Evolutionary conservation across 2,888 invertebrate genomes (phyloP).

Genomic region (Minunthozetes semirufus): DNA sequence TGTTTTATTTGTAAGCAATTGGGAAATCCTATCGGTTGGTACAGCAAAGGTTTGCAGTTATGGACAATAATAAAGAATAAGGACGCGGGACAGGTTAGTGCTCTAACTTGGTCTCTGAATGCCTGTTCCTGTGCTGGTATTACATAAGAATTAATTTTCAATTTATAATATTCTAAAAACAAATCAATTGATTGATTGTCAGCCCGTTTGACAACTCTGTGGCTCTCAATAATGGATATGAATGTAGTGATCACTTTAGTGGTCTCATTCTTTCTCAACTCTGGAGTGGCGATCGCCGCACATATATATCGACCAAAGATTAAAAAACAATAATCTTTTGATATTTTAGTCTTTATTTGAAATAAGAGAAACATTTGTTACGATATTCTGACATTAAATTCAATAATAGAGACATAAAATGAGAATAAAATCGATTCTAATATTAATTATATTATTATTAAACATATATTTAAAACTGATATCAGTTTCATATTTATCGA

Average conservation of each 20-base stretch:
- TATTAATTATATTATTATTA: not conserved
- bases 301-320: constrained; percentile 26
- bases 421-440: not conserved
- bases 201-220: constrained; percentile 18
- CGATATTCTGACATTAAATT: not conserved
- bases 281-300: constrained; percentile 2
- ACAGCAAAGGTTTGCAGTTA: constrained; percentile 16
- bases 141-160: too few species aligned
- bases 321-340: constrained; percentile 9
- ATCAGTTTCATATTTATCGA: not conserved
- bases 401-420: not conserved
- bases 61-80: constrained; percentile 16
- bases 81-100: constrained; percentile 18
- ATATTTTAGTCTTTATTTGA: not conserved
- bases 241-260: constrained; percentile 19
- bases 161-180: not conserved
- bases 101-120: constrained; percentile 7
- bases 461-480: not conserved
- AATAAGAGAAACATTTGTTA: not conserved
- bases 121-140: constrained; percentile 4
- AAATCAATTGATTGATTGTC: not conserved
- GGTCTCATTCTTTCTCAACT: constrained; percentile 17
- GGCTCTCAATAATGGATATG: constrained; percentile 2
- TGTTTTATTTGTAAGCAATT: not conserved
- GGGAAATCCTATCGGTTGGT: constrained; percentile 17